Base-by-base conservation (phyloP, 2,797 vertebrate genomes). In the Cercopithecus hamlyni region DNA sequence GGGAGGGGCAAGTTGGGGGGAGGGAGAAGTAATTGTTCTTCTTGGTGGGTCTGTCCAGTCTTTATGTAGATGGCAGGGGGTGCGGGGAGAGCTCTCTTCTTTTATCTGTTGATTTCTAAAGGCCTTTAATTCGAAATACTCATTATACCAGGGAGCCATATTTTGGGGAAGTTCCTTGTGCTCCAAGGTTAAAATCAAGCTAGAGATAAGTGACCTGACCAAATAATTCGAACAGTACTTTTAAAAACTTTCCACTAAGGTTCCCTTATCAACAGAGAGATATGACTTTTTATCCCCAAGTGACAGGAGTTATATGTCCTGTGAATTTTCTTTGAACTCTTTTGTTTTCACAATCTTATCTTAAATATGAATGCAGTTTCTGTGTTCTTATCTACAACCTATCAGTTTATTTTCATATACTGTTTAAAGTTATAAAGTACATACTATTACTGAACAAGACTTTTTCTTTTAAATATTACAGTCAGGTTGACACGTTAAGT, bases 361-460 rank as follows among this genome's bases (percentile, higher is more conserved):
- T 85, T 82, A 97, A 96, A 79, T n/a, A 67, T 41, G 39, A 89
- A 79, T 79, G 24, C 36, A 79, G 79, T 94, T 91, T 92, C 92
- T 93, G 8, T 88, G 58, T 82, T 91, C 79, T 92, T 87, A 43
- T 90, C 61, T 92, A 80, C 30, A 72, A 70, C 22, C 4, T 43
- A 75, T 91, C 52, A 27, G 50, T 48, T 55, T 64, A 50, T 57
- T 55, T 86, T 88, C 80, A 55, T 89, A 61, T 77, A 50, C 64
- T 76, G 84, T 90, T 86, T 15, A 73, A 96, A 97, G 57, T 88
- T 76, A 76, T 5, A 39, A 90, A 87, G 15, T 52, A 10, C 39
- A 45, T 14, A 30, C 5, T 41, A 83, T 79, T 90, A 39, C 61
- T 39, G n/a, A 79, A 76, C 19, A 82, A n/a, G 20, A 87, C 15